phyloP scores from a whole-genome alignment of 2,113 vertebrate species.

The Dasyornis broadbenti region DNA sequence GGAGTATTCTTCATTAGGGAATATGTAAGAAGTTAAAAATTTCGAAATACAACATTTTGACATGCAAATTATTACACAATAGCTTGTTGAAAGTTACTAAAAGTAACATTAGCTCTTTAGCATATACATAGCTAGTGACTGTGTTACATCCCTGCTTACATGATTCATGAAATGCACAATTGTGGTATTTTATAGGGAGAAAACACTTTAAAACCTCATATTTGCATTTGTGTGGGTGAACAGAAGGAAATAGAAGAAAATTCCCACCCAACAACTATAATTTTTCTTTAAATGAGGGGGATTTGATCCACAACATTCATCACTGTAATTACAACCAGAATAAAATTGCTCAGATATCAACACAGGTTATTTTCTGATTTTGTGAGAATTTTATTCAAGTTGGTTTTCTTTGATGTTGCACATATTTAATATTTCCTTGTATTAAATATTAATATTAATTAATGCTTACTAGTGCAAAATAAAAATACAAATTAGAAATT shows the following conservation, averaged over 20 bases:
- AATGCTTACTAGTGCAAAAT: not conserved
- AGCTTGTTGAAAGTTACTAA: not conserved
- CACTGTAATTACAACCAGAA: not conserved
- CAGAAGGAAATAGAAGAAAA: not conserved
- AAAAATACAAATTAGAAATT: not conserved
- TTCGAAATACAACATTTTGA: not conserved
- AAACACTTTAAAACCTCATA: not conserved
- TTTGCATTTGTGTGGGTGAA: not conserved
- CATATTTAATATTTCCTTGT: not conserved
- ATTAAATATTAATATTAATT: not conserved
- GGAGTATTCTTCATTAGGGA: not conserved
- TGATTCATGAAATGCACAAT: not conserved
- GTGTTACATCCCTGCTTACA: not conserved
- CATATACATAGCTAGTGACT: not conserved
- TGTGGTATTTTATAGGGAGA: not conserved
- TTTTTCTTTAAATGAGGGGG: not conserved
- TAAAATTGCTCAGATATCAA: not conserved
- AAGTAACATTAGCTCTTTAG: not conserved
- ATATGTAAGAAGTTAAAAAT: not conserved
- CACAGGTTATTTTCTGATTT: not conserved
- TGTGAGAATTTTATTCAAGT: not conserved
- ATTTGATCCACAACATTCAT: not conserved
- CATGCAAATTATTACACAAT: not conserved
- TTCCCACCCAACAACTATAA: not conserved
- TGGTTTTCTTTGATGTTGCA: not conserved